Percentiles rank a stretch among this genome's conserved stretches.
Conservation (phyloP, 1,140 invertebrate species). For the Augochlora pura region DNA sequence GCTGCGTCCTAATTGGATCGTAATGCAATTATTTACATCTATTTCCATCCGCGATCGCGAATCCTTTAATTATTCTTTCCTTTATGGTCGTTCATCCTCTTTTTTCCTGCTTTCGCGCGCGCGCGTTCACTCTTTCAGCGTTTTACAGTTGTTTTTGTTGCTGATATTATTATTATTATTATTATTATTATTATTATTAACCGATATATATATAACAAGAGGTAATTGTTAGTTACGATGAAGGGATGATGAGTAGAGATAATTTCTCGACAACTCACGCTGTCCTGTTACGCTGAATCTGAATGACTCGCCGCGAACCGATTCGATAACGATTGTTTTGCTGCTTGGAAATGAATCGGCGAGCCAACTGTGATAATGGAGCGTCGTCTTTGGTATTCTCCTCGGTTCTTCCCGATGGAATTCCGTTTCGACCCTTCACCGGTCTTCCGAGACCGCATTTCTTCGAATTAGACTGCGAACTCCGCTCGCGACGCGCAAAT, state of each 20-base stretch:
- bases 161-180: too few relatives aligned
- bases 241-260: constrained; percentile 30
- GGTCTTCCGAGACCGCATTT: too few relatives aligned
- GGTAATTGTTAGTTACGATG: constrained; percentile 39
- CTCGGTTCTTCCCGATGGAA: too few relatives aligned
- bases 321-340: constrained; percentile 25
- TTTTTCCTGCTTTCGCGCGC: background rate
- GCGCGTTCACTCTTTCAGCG: background rate
- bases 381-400: background rate
- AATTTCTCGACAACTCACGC: background rate
- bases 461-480: too few relatives aligned
- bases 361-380: background rate
- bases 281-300: background rate
- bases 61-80: background rate
- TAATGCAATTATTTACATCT: constrained; percentile 49
- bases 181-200: background rate
- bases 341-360: background rate
- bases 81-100: background rate
- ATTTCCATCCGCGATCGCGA: background rate
- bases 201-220: constrained; percentile 21
- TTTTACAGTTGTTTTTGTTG: constrained; percentile 4
- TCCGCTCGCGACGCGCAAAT: too few relatives aligned
- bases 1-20: constrained; percentile 50
- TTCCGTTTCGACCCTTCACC: too few relatives aligned
- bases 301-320: background rate